A percentile compares a stretch with the other conserved stretches of the same genome.
Evolutionary conservation across 1,140 invertebrate genomes (phyloP).

Genomic region (Scylla paramamosain): DNA sequence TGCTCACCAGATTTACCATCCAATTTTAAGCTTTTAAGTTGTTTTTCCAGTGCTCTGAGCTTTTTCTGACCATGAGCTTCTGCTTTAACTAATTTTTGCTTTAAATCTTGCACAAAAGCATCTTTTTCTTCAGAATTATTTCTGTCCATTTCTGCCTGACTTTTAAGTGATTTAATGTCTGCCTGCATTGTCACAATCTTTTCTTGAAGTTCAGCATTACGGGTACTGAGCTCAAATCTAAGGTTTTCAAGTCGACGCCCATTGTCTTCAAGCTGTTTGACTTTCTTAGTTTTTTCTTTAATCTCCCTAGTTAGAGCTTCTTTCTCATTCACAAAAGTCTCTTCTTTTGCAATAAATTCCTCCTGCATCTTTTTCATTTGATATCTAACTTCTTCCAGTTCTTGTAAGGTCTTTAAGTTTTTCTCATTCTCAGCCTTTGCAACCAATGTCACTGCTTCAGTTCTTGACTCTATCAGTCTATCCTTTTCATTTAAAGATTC

Average conservation of each 20-base stretch:
- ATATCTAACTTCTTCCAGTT: constrained; percentile 88
- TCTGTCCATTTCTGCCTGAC: constrained; percentile 78
- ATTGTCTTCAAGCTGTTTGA: constrained; percentile 78
- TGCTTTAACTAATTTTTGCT: constrained; percentile 91
- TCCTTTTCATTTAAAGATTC: constrained; percentile 89
- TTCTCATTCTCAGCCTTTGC: constrained; percentile 88
- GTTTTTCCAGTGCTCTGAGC: constrained; percentile 91
- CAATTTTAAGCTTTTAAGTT: constrained; percentile 87
- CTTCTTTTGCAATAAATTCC: constrained; percentile 87
- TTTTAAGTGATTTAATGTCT: constrained; percentile 77
- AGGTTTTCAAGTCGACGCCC: constrained; percentile 79
- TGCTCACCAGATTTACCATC: constrained; percentile 85
- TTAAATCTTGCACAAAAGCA: constrained; percentile 87
- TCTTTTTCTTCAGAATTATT: constrained; percentile 80
- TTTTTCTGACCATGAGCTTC: constrained; percentile 90
- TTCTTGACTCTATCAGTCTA: constrained; percentile 91
- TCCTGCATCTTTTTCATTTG: constrained; percentile 90
- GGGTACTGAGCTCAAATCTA: constrained; percentile 83
- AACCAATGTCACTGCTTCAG: constrained; percentile 89
- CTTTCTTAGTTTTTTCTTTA: constrained; percentile 83
- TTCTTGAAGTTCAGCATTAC: constrained; percentile 83
- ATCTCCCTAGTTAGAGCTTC: constrained; percentile 83
- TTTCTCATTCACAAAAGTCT: constrained; percentile 86
- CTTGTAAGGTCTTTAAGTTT: constrained; percentile 85
- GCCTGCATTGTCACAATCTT: constrained; percentile 81